phyloP scores from a whole-genome alignment of 2,888 invertebrate genomes.

The Cecidostiba fungosa region DNA sequence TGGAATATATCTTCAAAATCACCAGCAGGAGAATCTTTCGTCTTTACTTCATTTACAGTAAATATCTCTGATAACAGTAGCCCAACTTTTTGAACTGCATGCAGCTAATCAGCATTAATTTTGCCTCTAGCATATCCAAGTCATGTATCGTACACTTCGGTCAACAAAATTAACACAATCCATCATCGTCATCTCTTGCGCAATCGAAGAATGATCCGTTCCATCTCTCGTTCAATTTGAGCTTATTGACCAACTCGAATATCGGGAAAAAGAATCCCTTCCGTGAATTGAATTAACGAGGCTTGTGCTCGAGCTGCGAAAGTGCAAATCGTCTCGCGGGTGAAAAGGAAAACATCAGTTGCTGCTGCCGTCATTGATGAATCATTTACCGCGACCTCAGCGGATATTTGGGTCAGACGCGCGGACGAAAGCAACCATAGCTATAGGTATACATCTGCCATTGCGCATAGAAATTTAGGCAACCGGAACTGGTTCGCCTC shows the following conservation, averaged over 20 bases:
- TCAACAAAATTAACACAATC: conserved; percentile 2
- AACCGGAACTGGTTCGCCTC: neutral
- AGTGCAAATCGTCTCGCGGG: conserved; percentile 18
- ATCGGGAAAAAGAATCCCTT: neutral
- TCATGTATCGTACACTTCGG: neutral
- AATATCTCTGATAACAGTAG: too few species aligned
- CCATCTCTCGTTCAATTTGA: neutral
- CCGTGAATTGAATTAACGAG: conserved; percentile 48
- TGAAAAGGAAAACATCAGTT: conserved; percentile 39
- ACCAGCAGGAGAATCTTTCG: too few species aligned
- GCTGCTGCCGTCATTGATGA: conserved; percentile 30
- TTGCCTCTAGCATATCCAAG: too few species aligned
- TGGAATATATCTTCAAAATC: too few species aligned
- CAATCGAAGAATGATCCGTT: neutral
- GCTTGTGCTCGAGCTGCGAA: conserved; percentile 35
- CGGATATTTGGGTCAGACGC: conserved; percentile 43
- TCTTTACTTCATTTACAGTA: too few species aligned
- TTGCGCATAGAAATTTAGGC: conserved; percentile 14
- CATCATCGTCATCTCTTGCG: neutral
- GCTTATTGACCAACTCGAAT: conserved; percentile 1
- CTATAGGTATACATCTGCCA: too few species aligned
- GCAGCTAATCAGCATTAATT: too few species aligned
- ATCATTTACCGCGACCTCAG: conserved; percentile 50
- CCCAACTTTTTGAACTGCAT: too few species aligned
- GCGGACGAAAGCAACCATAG: neutral